Evolutionary conservation across 53 echinoderm and acorn worm genomes (phyloP).

Genomic region (Mesocentrotus franciscanus): DNA sequence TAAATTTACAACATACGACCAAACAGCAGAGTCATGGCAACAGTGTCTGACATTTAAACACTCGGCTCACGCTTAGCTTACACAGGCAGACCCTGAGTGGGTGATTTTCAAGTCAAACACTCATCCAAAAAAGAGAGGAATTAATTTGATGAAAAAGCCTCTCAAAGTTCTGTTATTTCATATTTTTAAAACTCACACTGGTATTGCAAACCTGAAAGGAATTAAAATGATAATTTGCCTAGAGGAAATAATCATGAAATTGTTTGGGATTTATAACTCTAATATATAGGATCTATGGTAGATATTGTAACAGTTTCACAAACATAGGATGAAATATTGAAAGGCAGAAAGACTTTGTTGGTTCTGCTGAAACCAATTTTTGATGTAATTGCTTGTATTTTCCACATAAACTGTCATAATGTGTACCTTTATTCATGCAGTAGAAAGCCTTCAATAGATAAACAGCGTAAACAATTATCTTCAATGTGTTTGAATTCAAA

Average conservation of each 20-base stretch:
- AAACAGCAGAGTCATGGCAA: constrained; percentile 49
- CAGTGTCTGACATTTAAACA: constrained; percentile 58
- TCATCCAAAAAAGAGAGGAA: not conserved
- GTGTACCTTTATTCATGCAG: not conserved
- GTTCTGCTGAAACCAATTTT: not conserved
- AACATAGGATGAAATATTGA: not conserved
- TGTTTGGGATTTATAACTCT: too few relatives aligned
- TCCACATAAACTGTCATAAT: not conserved
- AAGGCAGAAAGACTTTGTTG: not conserved
- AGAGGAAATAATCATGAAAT: not conserved
- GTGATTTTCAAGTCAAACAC: not conserved
- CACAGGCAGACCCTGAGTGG: not conserved
- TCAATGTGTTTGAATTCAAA: not conserved
- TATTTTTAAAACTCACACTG: not conserved
- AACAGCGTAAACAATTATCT: not conserved
- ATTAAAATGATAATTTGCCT: not conserved
- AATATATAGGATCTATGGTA: not conserved
- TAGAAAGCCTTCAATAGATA: not conserved
- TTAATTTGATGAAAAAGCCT: not conserved
- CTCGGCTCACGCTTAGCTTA: constrained; percentile 9
- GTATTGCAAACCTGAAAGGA: not conserved
- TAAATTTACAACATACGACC: constrained; percentile 50
- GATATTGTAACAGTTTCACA: not conserved
- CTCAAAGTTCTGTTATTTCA: not conserved
- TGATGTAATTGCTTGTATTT: not conserved